Percentiles rank a stretch among this genome's conserved stretches.
phyloP scores from a whole-genome alignment of 2,888 invertebrate genomes.

The Margaritifera margaritifera region DNA sequence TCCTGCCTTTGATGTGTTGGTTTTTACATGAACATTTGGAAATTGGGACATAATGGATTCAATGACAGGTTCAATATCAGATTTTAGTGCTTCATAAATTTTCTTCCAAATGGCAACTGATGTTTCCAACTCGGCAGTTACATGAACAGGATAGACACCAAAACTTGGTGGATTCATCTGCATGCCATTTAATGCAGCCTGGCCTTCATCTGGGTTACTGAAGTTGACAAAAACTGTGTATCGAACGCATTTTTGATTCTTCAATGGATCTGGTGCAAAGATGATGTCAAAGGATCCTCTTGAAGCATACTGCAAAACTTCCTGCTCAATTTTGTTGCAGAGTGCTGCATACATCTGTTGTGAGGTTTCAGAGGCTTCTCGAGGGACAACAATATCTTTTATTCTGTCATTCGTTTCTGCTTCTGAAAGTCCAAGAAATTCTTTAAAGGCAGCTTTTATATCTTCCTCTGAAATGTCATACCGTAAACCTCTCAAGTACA shows the following conservation, averaged over 20 bases:
- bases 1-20: slow-evolving; percentile 28
- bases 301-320: no score
- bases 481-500: slow-evolving; percentile 22
- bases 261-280: no score
- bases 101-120: slow-evolving; percentile 23
- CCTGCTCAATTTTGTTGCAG: no score
- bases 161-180: slow-evolving; percentile 4
- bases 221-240: slow-evolving; percentile 38
- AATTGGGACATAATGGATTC: slow-evolving; percentile 2
- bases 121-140: slow-evolving; percentile 28
- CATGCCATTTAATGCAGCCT: slow-evolving; percentile 22
- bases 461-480: slow-evolving; percentile 29
- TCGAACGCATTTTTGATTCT: slow-evolving; percentile 18
- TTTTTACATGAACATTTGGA: slow-evolving; percentile 7
- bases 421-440: slow-evolving; percentile 4
- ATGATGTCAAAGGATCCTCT: no score
- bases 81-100: slow-evolving; percentile 27
- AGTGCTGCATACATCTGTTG: not conserved
- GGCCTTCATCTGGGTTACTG: slow-evolving; percentile 40
- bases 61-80: slow-evolving; percentile 27
- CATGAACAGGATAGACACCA: slow-evolving; percentile 11
- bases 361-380: slow-evolving; percentile 1
- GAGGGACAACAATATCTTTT: slow-evolving; percentile 30
- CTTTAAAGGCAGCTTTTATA: slow-evolving; percentile 22
- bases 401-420: not conserved